phyloP scores from a whole-genome alignment of 2,113 vertebrate genomes.

The Todiramphus chloris region DNA sequence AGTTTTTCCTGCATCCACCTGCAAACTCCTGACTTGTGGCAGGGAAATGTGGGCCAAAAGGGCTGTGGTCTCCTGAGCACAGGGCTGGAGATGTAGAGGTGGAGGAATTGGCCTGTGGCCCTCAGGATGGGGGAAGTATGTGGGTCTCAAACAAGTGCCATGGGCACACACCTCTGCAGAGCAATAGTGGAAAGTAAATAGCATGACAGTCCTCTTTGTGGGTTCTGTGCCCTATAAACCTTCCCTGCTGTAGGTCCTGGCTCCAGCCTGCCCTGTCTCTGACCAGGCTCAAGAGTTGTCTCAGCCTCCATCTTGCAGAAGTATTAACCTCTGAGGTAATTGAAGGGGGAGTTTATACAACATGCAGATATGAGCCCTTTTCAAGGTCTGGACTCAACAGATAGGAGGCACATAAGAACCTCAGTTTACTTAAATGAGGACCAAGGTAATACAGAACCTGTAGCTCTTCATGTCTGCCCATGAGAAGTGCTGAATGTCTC shows the following conservation, averaged over 20 bases:
- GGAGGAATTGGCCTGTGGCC: neutral
- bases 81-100: neutral
- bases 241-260: neutral
- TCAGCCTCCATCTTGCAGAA: neutral
- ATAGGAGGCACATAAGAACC: neutral
- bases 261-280: neutral
- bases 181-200: neutral
- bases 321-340: neutral
- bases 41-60: neutral
- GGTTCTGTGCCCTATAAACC: neutral
- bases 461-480: neutral
- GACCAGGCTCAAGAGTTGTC: accelerated
- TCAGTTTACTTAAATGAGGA: neutral
- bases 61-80: neutral
- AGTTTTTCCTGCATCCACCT: neutral
- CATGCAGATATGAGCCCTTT: neutral
- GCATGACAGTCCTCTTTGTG: accelerated
- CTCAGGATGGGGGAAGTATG: neutral
- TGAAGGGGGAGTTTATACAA: neutral
- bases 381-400: neutral
- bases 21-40: accelerated
- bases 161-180: neutral
- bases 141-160: neutral
- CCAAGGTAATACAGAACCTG: accelerated
- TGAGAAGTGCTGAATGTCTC: neutral